phyloP scores from a whole-genome alignment of 2,797 vertebrate genomes.

The Pantherophis vulpinus region DNA sequence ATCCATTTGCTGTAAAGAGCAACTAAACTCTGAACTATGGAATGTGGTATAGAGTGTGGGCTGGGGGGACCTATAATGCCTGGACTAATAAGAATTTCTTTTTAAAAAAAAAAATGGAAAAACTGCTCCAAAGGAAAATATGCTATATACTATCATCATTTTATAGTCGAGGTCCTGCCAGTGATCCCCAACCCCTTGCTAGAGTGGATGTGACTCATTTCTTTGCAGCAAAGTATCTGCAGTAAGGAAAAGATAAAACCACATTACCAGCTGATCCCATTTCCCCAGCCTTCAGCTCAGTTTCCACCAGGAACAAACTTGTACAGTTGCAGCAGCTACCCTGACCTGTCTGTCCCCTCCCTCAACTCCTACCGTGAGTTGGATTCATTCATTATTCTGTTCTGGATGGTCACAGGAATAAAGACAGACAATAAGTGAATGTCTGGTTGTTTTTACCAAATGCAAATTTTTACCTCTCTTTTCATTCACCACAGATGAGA shows the following conservation, averaged over 20 bases:
- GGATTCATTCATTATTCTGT: background rate
- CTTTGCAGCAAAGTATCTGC: conserved; percentile 69
- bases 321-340: background rate
- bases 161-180: conserved; percentile 55
- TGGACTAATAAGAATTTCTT: conserved; percentile 5
- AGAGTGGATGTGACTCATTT: conserved; percentile 63
- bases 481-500: conserved; percentile 42
- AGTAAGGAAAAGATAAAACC: conserved; percentile 75
- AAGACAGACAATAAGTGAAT: conserved; percentile 14
- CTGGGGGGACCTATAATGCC: conserved; percentile 37
- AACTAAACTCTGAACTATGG: conserved; percentile 47
- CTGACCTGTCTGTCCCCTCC: background rate
- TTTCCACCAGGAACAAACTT: conserved; percentile 53
- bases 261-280: conserved; percentile 87
- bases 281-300: conserved; percentile 72
- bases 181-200: conserved; percentile 58
- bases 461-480: conserved; percentile 24
- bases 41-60: conserved; percentile 18
- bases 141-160: conserved; percentile 48
- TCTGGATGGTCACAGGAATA: background rate
- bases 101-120: conserved; percentile 37
- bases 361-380: background rate
- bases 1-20: conserved; percentile 58
- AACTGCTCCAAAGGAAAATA: conserved; percentile 48
- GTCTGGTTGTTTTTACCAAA: conserved; percentile 39